phyloP scores from a whole-genome alignment of 53 echinoderm and acorn worm species.

The Antedon mediterranea region DNA sequence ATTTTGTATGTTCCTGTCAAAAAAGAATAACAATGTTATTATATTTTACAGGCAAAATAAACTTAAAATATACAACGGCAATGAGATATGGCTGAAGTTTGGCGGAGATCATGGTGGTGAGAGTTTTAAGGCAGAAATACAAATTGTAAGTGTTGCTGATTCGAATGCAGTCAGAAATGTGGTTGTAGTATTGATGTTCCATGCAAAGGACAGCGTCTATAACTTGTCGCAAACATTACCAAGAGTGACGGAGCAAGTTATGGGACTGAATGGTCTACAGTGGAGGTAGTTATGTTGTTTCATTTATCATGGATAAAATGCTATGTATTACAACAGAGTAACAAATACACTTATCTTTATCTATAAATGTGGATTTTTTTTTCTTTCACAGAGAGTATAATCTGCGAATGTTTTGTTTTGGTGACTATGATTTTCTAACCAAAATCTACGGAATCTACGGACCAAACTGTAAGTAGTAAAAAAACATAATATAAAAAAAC shows the following conservation, averaged over 20 bases:
- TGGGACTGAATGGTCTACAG: neutral
- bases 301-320: no score
- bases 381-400: neutral
- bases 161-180: slow-evolving; percentile 20
- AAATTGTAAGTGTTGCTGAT: slow-evolving; percentile 5
- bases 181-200: neutral
- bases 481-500: neutral
- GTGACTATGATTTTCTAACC: neutral
- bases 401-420: neutral
- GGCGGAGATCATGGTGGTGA: slow-evolving; percentile 33
- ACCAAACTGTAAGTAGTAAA: neutral
- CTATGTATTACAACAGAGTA: no score
- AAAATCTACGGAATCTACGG: neutral
- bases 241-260: slow-evolving; percentile 4
- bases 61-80: neutral
- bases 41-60: no score
- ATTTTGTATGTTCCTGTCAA: no score
- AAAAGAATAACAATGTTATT: no score
- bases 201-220: neutral
- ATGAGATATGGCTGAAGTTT: slow-evolving; percentile 26
- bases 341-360: no score
- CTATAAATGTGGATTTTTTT: no score
- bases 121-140: slow-evolving; percentile 12
- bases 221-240: slow-evolving; percentile 5
- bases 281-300: slow-evolving; percentile 11